A percentile compares a stretch with the other conserved stretches of the same genome.
These are phyloP conservation scores for Hippasteria phrygiana DNA, from an alignment of 53 echinoderm and acorn worm species.

Conservation along the genomic window DNA sequence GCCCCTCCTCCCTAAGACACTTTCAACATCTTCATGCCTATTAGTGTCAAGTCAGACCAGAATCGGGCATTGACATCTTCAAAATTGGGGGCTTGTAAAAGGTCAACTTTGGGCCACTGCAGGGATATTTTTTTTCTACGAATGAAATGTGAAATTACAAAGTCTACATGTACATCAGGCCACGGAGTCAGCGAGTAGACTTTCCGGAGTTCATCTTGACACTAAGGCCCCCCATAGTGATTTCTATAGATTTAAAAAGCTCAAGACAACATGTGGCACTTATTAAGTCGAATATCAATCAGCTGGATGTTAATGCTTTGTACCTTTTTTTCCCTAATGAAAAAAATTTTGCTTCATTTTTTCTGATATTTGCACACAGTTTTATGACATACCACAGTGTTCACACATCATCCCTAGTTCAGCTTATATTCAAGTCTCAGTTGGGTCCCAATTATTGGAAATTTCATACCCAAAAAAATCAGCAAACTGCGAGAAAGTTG, in stretches of 20 bases:
- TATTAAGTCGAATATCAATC: not conserved
- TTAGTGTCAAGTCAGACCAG: conserved; percentile 14
- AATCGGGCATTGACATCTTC: conserved; percentile 41
- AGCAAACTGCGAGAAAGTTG: not conserved
- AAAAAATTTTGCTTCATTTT: conserved; percentile 16
- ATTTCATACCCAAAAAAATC: not conserved
- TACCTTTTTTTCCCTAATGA: not conserved
- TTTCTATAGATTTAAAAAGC: not conserved
- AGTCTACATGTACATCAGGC: conserved; percentile 26
- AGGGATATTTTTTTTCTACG: conserved; percentile 14
- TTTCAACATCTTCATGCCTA: conserved; percentile 24
- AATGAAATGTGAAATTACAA: conserved; percentile 17
- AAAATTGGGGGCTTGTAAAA: conserved; percentile 34
- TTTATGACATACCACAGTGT: conserved; percentile 9
- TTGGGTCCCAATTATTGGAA: conserved; percentile 44
- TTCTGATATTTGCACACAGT: not conserved
- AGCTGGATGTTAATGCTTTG: conserved; percentile 3
- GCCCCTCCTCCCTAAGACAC: not conserved
- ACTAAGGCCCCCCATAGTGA: not conserved
- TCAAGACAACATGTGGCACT: conserved; percentile 35
- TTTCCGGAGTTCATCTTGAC: not conserved
- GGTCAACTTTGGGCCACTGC: conserved; percentile 7
- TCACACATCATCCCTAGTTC: conserved; percentile 19
- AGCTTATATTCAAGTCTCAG: conserved; percentile 31
- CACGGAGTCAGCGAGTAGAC: not conserved